Conservation (phyloP, 2,797 vertebrate species). For the Peromyscus eremicus region DNA sequence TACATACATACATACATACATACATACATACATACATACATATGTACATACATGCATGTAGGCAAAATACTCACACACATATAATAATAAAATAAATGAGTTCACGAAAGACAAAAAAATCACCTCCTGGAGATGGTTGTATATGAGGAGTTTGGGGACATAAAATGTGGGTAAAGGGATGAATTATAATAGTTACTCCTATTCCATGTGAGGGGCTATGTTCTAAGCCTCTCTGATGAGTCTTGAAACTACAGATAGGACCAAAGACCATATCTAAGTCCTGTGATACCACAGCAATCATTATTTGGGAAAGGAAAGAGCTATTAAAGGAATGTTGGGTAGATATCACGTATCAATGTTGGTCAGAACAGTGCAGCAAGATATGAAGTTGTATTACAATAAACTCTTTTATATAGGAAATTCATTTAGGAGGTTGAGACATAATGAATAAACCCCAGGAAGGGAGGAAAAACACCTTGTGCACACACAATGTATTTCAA, state of each 20-base stretch:
- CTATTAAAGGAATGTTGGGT: too few species aligned
- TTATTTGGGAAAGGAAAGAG: neutral
- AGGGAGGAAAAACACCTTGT: neutral
- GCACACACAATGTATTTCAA: neutral
- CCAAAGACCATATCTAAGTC: neutral
- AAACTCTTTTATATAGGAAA: neutral
- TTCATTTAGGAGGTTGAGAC: neutral
- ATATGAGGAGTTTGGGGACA: too few species aligned
- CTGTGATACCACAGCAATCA: neutral
- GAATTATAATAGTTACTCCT: neutral
- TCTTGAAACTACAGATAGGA: neutral
- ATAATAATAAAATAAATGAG: neutral
- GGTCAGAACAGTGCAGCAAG: neutral
- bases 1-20: neutral
- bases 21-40: neutral
- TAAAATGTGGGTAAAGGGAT: neutral
- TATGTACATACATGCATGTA: neutral
- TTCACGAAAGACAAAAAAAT: neutral
- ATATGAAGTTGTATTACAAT: neutral
- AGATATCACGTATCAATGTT: neutral
- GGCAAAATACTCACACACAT: neutral
- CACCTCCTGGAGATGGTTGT: neutral
- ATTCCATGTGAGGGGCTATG: neutral
- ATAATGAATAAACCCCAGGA: neutral
- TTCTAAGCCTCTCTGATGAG: neutral